Base-by-base conservation (phyloP, 2,888 invertebrate genomes). In the Rambutsinella grinnellia region DNA sequence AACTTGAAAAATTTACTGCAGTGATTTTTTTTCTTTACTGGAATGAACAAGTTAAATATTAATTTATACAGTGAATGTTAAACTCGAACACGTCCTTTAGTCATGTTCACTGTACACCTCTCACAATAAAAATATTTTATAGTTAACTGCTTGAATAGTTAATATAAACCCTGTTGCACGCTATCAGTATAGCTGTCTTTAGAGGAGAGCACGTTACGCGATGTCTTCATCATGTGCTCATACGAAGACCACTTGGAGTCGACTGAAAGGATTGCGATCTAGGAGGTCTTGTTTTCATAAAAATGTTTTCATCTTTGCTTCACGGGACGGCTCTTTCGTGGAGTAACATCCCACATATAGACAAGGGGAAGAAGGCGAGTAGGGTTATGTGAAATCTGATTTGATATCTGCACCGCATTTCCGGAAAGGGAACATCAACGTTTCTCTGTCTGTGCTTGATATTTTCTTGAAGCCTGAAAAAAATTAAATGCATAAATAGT, bases 101-200 rank as follows among this genome's bases (percentile, higher is more conserved):
- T n/a, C n/a, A n/a, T n/a, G n/a, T n/a, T n/a, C n/a, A n/a, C n/a
- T n/a, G n/a, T n/a, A n/a, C n/a, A n/a, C n/a, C n/a, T n/a, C n/a
- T n/a, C n/a, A n/a, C n/a, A n/a, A n/a, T n/a, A n/a, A n/a, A n/a
- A n/a, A n/a, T n/a, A n/a, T n/a, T n/a, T n/a, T n/a, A n/a, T n/a
- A n/a, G n/a, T n/a, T n/a, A n/a, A n/a, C n/a, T n/a, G n/a, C n/a
- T n/a, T n/a, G n/a, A n/a, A n/a, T n/a, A n/a, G n/a, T n/a, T n/a
- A n/a, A n/a, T n/a, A n/a, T n/a, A 47, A 49, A 49, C 67, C 67
- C 75, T 75, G 75, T 68, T 75, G 75, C 75, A 68, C 54, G 49
- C 46, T 58, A 47, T 53, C 54, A 6, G 19, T 5, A 23, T 21
- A 21, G 17, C 49, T 49, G 49, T 13, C 44, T 44, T 13, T 36